Conservation (phyloP, 2,797 vertebrate genomes). For the Mastacembelus armatus region DNA sequence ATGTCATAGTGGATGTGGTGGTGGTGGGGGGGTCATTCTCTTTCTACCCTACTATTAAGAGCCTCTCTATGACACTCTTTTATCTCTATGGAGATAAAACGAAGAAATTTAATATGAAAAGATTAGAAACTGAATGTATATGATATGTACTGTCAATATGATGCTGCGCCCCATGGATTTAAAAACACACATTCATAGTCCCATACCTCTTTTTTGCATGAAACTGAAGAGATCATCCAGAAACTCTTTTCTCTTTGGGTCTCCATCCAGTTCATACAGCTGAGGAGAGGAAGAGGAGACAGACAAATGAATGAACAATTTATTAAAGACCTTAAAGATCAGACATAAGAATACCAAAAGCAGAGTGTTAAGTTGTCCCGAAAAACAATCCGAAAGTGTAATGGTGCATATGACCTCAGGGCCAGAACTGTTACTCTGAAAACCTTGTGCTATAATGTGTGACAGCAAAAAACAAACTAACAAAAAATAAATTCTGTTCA, state of each 20-base stretch:
- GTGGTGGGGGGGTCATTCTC: constrained; percentile 22
- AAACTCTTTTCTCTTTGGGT: constrained; percentile 97
- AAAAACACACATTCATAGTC: not conserved
- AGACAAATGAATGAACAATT: constrained; percentile 9
- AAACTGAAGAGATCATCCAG: constrained; percentile 97
- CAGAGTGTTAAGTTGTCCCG: not conserved
- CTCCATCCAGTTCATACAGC: constrained; percentile 96
- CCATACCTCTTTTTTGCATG: constrained; percentile 96
- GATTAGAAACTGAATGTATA: constrained; percentile 28
- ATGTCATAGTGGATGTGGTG: constrained; percentile 45
- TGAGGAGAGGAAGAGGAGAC: constrained; percentile 57
- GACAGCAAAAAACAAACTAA: not conserved
- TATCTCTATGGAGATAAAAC: constrained; percentile 30
- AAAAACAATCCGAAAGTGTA: not conserved
- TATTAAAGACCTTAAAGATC: not conserved
- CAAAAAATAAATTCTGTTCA: not conserved
- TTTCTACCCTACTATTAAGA: constrained; percentile 43
- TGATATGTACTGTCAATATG: constrained; percentile 7
- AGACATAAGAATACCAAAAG: not conserved
- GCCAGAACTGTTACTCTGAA: not conserved
- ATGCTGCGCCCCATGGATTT: not conserved
- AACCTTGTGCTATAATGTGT: not conserved
- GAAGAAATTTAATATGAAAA: constrained; percentile 2
- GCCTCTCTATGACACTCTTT: constrained; percentile 20
- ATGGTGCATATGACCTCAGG: not conserved